Evolutionary conservation across 2,888 invertebrate genomes (phyloP).

Genomic region (Phymatocera aterrima): DNA sequence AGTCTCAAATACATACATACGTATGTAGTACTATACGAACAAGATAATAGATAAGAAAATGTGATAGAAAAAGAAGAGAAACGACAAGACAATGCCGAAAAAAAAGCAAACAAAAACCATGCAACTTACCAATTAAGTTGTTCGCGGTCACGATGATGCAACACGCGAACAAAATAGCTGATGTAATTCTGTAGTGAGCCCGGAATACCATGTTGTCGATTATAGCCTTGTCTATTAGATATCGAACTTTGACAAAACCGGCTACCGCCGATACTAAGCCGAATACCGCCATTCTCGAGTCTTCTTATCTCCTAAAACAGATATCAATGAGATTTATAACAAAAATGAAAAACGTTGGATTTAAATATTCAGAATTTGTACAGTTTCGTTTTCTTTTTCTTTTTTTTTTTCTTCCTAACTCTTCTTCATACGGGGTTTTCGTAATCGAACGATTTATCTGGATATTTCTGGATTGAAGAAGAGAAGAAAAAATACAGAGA

Average conservation of each 20-base stretch:
- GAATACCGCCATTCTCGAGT: slow-evolving; percentile 84
- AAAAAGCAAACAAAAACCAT: slow-evolving; percentile 5
- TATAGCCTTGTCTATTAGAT: slow-evolving; percentile 90
- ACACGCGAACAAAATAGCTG: slow-evolving; percentile 89
- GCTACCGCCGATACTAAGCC: slow-evolving; percentile 92
- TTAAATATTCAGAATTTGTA: background rate
- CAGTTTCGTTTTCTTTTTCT: background rate
- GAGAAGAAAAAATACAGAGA: no score
- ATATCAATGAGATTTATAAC: background rate
- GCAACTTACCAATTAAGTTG: slow-evolving; percentile 89
- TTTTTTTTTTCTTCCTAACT: no score
- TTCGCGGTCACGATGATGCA: slow-evolving; percentile 93
- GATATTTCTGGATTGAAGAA: no score
- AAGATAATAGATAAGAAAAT: background rate
- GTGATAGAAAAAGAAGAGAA: background rate
- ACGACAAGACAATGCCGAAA: background rate
- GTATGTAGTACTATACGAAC: no score
- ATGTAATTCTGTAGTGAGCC: slow-evolving; percentile 91
- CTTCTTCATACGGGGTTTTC: no score
- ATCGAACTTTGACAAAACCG: slow-evolving; percentile 93
- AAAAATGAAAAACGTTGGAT: background rate
- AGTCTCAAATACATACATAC: no score
- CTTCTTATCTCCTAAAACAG: slow-evolving; percentile 8
- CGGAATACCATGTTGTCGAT: slow-evolving; percentile 94
- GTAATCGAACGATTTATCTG: no score